These are phyloP conservation scores for Rhaphigaster nebulosa DNA, from an alignment of 2,888 invertebrate genomes.

Conservation along the genomic window DNA sequence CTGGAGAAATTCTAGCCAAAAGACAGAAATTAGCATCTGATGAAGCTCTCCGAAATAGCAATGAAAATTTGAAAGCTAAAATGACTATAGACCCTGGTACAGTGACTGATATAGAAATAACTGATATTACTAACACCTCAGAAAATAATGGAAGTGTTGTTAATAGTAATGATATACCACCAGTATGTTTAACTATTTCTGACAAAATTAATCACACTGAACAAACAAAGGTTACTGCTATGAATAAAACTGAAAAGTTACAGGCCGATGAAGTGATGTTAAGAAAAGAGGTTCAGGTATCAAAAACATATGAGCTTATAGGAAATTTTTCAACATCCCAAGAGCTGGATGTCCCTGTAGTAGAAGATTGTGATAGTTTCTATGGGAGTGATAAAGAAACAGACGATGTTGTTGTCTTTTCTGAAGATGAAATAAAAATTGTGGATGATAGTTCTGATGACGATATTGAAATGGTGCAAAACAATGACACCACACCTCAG, in stretches of 20 bases:
- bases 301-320: constrained; percentile 66
- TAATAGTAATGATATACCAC: constrained; percentile 69
- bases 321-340: constrained; percentile 65
- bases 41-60: constrained; percentile 61
- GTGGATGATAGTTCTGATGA: constrained; percentile 70
- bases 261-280: constrained; percentile 66
- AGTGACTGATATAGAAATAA: constrained; percentile 51
- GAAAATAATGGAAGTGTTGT: neutral
- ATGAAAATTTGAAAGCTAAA: constrained; percentile 57
- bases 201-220: constrained; percentile 67
- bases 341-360: constrained; percentile 61
- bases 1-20: constrained; percentile 66
- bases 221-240: constrained; percentile 66
- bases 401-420: constrained; percentile 75
- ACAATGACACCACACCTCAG: constrained; percentile 3
- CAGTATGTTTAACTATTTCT: constrained; percentile 66
- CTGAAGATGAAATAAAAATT: constrained; percentile 74
- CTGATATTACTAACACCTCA: neutral
- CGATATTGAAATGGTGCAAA: constrained; percentile 49
- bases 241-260: constrained; percentile 65
- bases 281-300: constrained; percentile 67
- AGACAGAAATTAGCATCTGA: constrained; percentile 65
- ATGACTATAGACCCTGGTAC: constrained; percentile 27
- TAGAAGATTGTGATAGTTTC: constrained; percentile 73
- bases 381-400: constrained; percentile 76